Conservation (phyloP, 2,888 invertebrate species). For the Synanthedon myopaeformis region DNA sequence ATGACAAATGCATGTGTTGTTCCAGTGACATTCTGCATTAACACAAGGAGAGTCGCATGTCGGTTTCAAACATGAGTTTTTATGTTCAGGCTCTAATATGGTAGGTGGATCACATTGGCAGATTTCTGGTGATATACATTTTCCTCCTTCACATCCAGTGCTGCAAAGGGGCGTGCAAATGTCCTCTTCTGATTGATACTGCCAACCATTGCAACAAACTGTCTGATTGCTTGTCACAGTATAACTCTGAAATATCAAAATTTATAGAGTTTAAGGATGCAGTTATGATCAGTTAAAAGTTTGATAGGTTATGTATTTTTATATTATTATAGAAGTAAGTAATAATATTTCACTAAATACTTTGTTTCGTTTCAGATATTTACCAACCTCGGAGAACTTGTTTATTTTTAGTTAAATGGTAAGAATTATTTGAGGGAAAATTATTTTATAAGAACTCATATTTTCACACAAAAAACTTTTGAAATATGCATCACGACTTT, state of each 20-base stretch:
- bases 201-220: conserved; percentile 55
- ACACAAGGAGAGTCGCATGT: conserved; percentile 34
- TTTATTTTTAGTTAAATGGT: too few relatives aligned
- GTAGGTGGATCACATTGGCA: conserved; percentile 43
- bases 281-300: background rate
- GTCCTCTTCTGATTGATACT: conserved; percentile 32
- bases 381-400: too few relatives aligned
- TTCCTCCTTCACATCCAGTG: conserved; percentile 55
- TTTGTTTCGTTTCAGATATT: too few relatives aligned
- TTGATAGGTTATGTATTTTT: background rate
- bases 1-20: conserved; percentile 42
- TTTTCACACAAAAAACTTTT: too few relatives aligned
- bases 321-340: background rate
- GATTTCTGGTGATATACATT: conserved; percentile 40
- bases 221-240: conserved; percentile 25
- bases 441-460: too few relatives aligned
- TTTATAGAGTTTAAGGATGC: background rate
- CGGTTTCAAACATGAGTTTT: conserved; percentile 37
- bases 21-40: conserved; percentile 35
- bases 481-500: too few relatives aligned
- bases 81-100: conserved; percentile 27
- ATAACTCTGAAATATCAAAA: conserved; percentile 29
- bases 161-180: conserved; percentile 60
- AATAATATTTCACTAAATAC: background rate
- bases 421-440: too few relatives aligned